Evolutionary conservation across 2,888 invertebrate genomes (phyloP).

Genomic region (Trissolcus japonicus): DNA sequence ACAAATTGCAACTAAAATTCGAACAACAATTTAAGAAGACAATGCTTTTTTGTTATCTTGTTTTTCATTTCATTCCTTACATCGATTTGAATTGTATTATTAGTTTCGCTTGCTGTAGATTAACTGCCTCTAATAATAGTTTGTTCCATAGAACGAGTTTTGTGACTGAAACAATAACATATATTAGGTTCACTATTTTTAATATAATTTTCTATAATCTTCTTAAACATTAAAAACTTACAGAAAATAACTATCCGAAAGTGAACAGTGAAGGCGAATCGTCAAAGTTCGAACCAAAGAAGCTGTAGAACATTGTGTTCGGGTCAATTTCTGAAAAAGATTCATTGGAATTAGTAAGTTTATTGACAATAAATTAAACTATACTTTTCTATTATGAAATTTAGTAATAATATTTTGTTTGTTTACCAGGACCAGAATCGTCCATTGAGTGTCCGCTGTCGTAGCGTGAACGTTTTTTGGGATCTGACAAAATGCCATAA

Average conservation of each 20-base stretch:
- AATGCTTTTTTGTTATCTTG: slow-evolving; percentile 8
- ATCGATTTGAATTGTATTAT: slow-evolving; percentile 1
- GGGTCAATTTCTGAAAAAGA: slow-evolving; percentile 58
- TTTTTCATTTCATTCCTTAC: slow-evolving; percentile 2
- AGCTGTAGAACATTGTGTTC: slow-evolving; percentile 55
- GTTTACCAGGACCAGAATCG: slow-evolving; percentile 79
- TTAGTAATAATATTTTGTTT: slow-evolving; percentile 1
- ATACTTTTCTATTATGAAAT: background rate
- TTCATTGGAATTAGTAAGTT: background rate
- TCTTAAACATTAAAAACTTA: no score
- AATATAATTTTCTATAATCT: no score
- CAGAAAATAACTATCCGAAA: slow-evolving; percentile 15
- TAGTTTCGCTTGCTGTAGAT: no score
- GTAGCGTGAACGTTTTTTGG: slow-evolving; percentile 91
- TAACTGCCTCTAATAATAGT: no score
- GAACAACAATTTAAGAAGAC: slow-evolving; percentile 8
- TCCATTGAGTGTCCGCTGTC: slow-evolving; percentile 94
- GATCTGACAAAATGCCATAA: slow-evolving; percentile 92
- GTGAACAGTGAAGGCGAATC: slow-evolving; percentile 21
- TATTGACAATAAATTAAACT: background rate
- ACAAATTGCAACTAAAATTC: slow-evolving; percentile 10
- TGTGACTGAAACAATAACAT: no score
- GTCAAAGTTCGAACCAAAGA: slow-evolving; percentile 40
- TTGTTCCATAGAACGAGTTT: no score
- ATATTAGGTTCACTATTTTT: no score